Conservation (phyloP, 2,888 invertebrate genomes). For the Slavum lentiscoides region DNA sequence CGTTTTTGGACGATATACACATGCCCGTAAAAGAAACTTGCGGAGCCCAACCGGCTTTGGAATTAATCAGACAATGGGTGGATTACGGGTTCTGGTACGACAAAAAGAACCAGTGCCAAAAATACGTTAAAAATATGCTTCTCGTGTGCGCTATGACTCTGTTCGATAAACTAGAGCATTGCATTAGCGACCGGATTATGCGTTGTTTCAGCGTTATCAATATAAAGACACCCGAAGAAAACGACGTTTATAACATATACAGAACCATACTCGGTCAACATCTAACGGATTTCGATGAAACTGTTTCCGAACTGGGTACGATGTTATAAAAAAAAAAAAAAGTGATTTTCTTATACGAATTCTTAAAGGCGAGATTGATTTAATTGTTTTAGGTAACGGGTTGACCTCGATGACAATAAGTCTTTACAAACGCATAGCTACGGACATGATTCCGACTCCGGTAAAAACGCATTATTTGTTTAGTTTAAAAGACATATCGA, state of each 20-base stretch:
- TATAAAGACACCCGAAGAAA: slow-evolving; percentile 80
- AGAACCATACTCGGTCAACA: slow-evolving; percentile 83
- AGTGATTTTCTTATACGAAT: too few species aligned
- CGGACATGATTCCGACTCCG: slow-evolving; percentile 82
- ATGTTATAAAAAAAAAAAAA: too few species aligned
- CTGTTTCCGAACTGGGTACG: slow-evolving; percentile 68
- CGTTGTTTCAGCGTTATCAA: slow-evolving; percentile 77
- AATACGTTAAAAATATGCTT: slow-evolving; percentile 69
- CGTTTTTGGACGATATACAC: slow-evolving; percentile 90
- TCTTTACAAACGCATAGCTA: slow-evolving; percentile 73
- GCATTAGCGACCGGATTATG: slow-evolving; percentile 75
- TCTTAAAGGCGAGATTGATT: too few species aligned
- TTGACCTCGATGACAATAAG: slow-evolving; percentile 26
- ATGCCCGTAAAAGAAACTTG: slow-evolving; percentile 88
- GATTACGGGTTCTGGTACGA: slow-evolving; percentile 82
- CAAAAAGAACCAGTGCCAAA: slow-evolving; percentile 63
- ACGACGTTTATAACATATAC: slow-evolving; percentile 78
- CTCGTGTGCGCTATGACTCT: slow-evolving; percentile 82
- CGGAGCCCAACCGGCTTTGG: slow-evolving; percentile 86
- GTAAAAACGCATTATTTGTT: slow-evolving; percentile 88
- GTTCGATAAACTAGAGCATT: slow-evolving; percentile 78
- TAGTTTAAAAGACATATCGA: slow-evolving; percentile 85
- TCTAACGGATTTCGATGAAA: slow-evolving; percentile 74
- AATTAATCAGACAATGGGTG: slow-evolving; percentile 81
- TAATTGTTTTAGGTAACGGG: background rate